Conservation (phyloP, 2,888 invertebrate genomes). For the Cloeon dipterum region DNA sequence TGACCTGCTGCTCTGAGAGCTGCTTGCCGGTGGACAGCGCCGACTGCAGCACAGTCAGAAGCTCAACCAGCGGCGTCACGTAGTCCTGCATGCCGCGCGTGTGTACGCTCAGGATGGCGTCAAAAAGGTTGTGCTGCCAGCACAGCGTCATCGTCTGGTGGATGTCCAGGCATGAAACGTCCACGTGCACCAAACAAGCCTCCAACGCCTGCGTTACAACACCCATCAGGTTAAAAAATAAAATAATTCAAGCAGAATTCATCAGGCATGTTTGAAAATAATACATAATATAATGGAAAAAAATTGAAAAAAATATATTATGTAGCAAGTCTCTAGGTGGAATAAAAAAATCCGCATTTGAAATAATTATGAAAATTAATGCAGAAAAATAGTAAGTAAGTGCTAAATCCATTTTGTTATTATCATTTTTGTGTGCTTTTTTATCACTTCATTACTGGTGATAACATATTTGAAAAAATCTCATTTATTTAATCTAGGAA, state of each 20-base stretch:
- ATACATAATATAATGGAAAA: too few species aligned
- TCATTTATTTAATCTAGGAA: too few species aligned
- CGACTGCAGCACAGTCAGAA: constrained; percentile 26
- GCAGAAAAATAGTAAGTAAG: too few species aligned
- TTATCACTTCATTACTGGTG: too few species aligned
- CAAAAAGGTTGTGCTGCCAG: constrained; percentile 35
- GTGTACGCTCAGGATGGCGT: constrained; percentile 50
- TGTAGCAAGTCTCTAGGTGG: too few species aligned
- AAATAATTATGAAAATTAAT: too few species aligned
- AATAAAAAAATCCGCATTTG: too few species aligned
- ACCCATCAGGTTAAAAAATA: neutral
- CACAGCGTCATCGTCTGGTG: constrained; percentile 41
- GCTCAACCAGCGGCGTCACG: constrained; percentile 44
- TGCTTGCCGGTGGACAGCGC: constrained; percentile 17
- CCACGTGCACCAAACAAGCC: constrained; percentile 43
- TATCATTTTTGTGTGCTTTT: too few species aligned
- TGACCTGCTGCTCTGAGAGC: constrained; percentile 18
- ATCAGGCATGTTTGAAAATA: too few species aligned
- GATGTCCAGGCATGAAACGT: constrained; percentile 50
- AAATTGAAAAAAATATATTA: too few species aligned
- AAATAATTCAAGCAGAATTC: neutral
- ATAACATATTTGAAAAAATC: too few species aligned
- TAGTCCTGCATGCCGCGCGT: constrained; percentile 56
- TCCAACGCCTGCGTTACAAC: constrained; percentile 31
- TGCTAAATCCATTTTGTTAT: too few species aligned